These are phyloP conservation scores for Ctenodactylus gundi DNA, from an alignment of 2,113 vertebrate species.

Conservation along the genomic window DNA sequence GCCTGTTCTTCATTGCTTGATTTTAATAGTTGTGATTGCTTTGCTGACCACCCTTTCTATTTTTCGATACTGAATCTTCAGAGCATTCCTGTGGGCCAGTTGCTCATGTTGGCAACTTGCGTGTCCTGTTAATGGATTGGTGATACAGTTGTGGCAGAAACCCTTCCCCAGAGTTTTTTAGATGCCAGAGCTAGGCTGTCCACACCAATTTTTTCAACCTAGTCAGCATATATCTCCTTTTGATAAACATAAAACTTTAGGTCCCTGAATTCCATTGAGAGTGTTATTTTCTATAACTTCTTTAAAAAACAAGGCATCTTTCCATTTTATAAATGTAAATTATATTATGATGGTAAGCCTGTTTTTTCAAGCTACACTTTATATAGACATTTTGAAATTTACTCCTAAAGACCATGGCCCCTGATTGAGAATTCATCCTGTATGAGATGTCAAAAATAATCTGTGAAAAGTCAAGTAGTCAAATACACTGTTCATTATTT, in stretches of 20 bases:
- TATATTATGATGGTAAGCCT: constrained; percentile 34
- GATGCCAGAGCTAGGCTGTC: background rate
- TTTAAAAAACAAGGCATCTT: constrained; percentile 58
- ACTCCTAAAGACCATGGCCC: background rate
- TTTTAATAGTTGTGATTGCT: constrained; percentile 9
- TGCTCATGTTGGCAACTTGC: constrained; percentile 26
- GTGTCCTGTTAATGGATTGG: constrained; percentile 13
- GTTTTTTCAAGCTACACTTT: constrained; percentile 15
- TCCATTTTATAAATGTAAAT: constrained; percentile 53
- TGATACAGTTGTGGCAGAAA: background rate
- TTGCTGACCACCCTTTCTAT: background rate
- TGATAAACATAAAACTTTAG: constrained; percentile 42
- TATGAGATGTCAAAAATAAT: background rate
- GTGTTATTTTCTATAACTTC: constrained; percentile 44
- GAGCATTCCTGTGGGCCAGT: background rate
- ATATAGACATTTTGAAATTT: constrained; percentile 30
- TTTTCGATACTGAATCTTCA: background rate
- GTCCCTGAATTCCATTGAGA: constrained; percentile 31
- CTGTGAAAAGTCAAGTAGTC: constrained; percentile 28
- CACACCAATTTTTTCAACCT: constrained; percentile 6
- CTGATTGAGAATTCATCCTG: background rate
- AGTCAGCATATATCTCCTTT: constrained; percentile 31
- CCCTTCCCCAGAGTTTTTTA: background rate
- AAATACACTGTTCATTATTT: background rate
- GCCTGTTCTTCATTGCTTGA: background rate